A percentile compares a stretch with the other conserved stretches of the same genome.
phyloP scores from a whole-genome alignment of 2,888 invertebrate genomes.

The Tridacna crocea region DNA sequence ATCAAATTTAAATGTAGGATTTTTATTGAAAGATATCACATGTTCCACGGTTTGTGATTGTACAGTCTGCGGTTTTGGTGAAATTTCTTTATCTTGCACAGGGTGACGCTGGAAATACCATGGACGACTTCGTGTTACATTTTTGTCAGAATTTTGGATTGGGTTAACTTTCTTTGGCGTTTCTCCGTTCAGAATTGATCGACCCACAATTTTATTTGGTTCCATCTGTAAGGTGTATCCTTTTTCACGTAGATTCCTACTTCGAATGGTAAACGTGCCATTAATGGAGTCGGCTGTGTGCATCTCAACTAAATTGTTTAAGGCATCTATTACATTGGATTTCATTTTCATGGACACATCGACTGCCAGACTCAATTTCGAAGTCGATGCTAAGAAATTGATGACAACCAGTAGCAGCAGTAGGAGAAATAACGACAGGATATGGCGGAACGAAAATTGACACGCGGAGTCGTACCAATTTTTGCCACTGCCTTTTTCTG shows the following conservation, averaged over 20 bases:
- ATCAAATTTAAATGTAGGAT: background rate
- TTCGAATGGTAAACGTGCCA: background rate
- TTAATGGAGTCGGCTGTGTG: background rate
- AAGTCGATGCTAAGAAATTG: slow-evolving; percentile 8
- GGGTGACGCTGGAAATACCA: slow-evolving; percentile 6
- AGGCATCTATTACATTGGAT: slow-evolving; percentile 7
- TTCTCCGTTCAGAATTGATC: background rate
- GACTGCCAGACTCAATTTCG: slow-evolving; percentile 1
- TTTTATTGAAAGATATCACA: background rate
- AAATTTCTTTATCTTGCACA: background rate
- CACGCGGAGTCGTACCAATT: slow-evolving; percentile 6
- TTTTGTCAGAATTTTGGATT: background rate
- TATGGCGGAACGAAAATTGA: slow-evolving; percentile 17
- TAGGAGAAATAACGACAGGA: slow-evolving; percentile 17
- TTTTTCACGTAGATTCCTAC: background rate
- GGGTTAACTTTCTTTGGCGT: background rate
- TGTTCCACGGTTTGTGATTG: background rate
- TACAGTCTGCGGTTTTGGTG: background rate
- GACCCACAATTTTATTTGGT: background rate
- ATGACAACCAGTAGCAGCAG: slow-evolving; percentile 13
- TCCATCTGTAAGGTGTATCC: background rate
- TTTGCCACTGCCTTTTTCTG: background rate
- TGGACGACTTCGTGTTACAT: background rate
- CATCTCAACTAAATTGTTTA: background rate
- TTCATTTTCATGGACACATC: slow-evolving; percentile 30